Evolutionary conservation across 2,797 vertebrate species (phyloP).

Genomic region (Sciaenops ocellatus): DNA sequence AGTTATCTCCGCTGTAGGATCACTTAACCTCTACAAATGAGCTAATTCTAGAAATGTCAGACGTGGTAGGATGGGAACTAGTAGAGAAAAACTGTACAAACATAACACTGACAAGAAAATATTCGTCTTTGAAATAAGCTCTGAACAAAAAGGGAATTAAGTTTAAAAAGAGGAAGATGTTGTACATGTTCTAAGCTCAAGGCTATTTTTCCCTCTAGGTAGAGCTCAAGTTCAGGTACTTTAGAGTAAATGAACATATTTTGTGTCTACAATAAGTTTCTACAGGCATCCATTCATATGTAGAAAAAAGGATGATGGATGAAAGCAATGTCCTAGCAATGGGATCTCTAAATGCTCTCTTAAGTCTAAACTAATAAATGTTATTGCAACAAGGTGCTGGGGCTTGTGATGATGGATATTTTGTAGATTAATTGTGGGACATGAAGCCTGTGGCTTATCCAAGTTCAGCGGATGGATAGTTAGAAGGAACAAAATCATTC

Average conservation of each 20-base stretch:
- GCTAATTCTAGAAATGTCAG: slow-evolving; percentile 23
- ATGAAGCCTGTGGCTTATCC: slow-evolving; percentile 38
- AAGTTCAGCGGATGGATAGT: slow-evolving; percentile 43
- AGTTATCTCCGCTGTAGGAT: slow-evolving; percentile 1
- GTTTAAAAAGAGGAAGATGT: slow-evolving; percentile 14
- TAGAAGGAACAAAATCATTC: slow-evolving; percentile 54
- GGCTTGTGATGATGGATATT: slow-evolving; percentile 52
- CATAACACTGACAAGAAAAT: slow-evolving; percentile 11
- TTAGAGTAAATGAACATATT: slow-evolving; percentile 9
- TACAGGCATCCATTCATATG: not conserved
- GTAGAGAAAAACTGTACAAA: not conserved
- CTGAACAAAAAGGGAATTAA: slow-evolving; percentile 19
- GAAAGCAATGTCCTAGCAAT: not conserved
- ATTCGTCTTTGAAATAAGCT: slow-evolving; percentile 35
- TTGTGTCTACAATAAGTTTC: not conserved
- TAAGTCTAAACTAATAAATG: slow-evolving; percentile 42
- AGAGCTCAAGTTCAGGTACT: not conserved
- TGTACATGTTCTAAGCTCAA: slow-evolving; percentile 2
- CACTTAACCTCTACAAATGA: slow-evolving; percentile 17
- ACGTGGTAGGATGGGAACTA: not conserved
- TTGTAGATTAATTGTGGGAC: slow-evolving; percentile 56
- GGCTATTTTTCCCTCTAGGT: not conserved
- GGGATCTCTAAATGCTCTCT: not conserved
- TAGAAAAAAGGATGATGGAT: not conserved
- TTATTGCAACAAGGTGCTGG: slow-evolving; percentile 12